Base-by-base conservation (phyloP, 2,888 invertebrate genomes). In the Rhingia rostrata region DNA sequence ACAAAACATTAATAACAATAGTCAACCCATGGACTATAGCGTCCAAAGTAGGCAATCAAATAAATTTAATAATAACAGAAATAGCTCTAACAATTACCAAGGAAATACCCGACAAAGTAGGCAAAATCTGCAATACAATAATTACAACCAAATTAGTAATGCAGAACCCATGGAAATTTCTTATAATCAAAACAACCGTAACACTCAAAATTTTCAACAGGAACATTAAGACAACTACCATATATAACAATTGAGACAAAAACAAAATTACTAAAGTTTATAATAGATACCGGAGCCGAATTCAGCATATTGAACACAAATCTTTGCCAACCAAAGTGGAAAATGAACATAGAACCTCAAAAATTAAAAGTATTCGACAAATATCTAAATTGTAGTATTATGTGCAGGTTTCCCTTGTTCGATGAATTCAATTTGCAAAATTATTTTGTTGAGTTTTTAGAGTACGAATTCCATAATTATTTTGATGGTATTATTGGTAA, bases 401-500 rank as follows among this genome's bases (percentile, higher is more conserved):
- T 10, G 9, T 53, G 49, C 37, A 67, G n/a, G n/a, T 53, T 66
- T 32, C 67, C 54, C 4, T 4, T 67, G 9, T 67, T 67, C 33
- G n/a, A 67, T 30, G 54, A 12, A 67, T 67, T 63, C 37, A 53
- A 61, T 4, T 10, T 30, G 14, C 10, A 51, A n/a, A 10, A 66
- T 41, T 66, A 41, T 12, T 66, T 12, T 33, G 33, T 33, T 35
- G 67, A 67, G 6, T 45, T 67, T 39, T 45, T 51, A 45, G 45
- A 51, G 12, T 43, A 47, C 10, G 45, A 39, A 6, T 69, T 69
- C 30, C 22, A 58, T 12, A 43, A 56, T 30, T 2, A 58, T 6
- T 58, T 41, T 58, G 43, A 69, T 22, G 64, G 73, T 10, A 43
- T 73, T n/a, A 64, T 73, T 14, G 73, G 73, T 6, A 64, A 63